These are phyloP conservation scores for Heliornis fulica DNA, from an alignment of 2,113 vertebrate species.

Conservation along the genomic window DNA sequence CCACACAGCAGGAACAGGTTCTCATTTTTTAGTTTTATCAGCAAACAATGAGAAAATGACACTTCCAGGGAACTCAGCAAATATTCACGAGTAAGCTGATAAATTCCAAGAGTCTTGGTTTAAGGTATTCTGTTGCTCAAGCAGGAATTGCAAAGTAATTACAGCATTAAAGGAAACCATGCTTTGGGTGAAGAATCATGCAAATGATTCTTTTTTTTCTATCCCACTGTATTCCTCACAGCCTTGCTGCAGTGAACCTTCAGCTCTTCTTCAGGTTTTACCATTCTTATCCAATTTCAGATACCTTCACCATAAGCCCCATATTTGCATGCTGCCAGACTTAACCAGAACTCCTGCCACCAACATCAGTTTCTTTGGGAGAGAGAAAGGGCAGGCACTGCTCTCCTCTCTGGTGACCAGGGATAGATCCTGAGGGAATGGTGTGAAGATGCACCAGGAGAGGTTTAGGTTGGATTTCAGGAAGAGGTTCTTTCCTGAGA, in stretches of 20 bases:
- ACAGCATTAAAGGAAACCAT: neutral
- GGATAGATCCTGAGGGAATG: no score
- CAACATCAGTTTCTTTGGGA: neutral
- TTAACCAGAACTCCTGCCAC: neutral
- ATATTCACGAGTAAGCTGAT: neutral
- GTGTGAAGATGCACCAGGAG: no score
- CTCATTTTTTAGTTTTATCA: neutral
- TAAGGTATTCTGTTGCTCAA: neutral
- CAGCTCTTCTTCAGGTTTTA: neutral
- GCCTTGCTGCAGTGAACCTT: neutral
- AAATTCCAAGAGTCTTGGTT: neutral
- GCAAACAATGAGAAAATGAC: neutral
- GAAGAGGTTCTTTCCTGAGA: no score
- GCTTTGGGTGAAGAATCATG: neutral
- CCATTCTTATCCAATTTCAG: neutral
- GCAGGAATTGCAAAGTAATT: neutral
- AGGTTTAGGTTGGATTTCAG: no score
- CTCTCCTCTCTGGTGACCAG: no score
- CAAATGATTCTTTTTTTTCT: no score
- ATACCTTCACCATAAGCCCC: neutral
- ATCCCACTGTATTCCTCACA: neutral
- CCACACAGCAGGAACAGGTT: neutral
- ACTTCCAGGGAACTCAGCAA: neutral
- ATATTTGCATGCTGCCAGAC: neutral
- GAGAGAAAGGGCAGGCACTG: no score